These are phyloP conservation scores for Leuciscus waleckii DNA, from an alignment of 2,797 vertebrate species.

Conservation along the genomic window DNA sequence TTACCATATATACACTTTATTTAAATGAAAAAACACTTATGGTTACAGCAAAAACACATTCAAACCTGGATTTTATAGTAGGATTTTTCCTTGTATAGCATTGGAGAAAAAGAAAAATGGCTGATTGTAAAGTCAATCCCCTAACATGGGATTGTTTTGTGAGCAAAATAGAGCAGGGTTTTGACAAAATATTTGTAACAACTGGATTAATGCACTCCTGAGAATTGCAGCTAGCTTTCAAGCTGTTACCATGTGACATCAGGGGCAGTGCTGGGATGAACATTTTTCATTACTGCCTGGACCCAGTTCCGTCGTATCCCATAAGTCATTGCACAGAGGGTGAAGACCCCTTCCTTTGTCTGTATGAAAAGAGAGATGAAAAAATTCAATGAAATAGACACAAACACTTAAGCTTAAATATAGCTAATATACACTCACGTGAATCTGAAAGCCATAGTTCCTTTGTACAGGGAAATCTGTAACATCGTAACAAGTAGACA, in stretches of 20 bases:
- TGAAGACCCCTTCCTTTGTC: conserved; percentile 89
- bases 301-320: conserved; percentile 93
- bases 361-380: conserved; percentile 58
- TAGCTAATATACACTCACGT: conserved; percentile 74
- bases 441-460: conserved; percentile 91
- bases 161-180: neutral
- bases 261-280: conserved; percentile 78
- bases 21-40: neutral
- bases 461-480: conserved; percentile 87
- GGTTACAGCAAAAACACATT: neutral
- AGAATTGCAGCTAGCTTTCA: neutral
- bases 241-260: conserved; percentile 84
- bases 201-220: neutral
- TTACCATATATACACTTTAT: neutral
- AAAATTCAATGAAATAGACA: neutral
- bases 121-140: neutral
- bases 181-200: neutral
- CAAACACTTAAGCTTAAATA: neutral
- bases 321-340: conserved; percentile 90
- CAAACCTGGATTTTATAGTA: conserved; percentile 47
- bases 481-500: conserved; percentile 86
- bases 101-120: conserved; percentile 16
- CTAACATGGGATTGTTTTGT: neutral
- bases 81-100: conserved; percentile 41
- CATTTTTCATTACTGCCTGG: conserved; percentile 92